Percentiles rank a stretch among this genome's conserved stretches.
These are phyloP conservation scores for Pocillopora verrucosa DNA, from an alignment of 64 coral and sea anemone genomes.

Conservation along the genomic window DNA sequence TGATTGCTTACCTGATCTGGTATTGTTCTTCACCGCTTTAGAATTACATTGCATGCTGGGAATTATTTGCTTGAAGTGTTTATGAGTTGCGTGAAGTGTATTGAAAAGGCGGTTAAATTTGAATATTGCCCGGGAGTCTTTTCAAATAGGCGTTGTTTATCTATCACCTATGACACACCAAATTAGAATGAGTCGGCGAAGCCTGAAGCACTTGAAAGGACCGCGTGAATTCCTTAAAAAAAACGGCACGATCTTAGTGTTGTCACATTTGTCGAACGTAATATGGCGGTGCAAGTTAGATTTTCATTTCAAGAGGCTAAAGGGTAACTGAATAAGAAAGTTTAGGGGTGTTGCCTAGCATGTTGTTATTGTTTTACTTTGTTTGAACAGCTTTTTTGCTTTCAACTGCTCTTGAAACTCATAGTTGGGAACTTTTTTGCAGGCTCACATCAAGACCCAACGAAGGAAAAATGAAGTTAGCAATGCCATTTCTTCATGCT, in stretches of 20 bases:
- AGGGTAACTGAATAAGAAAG: neutral
- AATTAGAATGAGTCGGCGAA: neutral
- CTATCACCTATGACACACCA: conserved; percentile 22
- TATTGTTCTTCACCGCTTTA: neutral
- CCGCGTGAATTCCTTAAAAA: neutral
- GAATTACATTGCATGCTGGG: conserved; percentile 5
- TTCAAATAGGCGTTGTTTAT: conserved; percentile 10
- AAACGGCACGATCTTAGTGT: neutral
- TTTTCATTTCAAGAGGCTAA: neutral
- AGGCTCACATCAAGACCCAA: neutral
- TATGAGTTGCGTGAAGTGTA: neutral
- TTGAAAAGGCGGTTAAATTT: conserved; percentile 11
- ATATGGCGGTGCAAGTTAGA: neutral
- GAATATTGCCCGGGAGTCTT: neutral
- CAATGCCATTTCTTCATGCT: neutral
- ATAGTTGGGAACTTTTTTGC: neutral
- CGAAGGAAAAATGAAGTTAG: neutral
- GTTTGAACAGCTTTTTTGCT: conserved; percentile 8
- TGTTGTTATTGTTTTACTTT: neutral
- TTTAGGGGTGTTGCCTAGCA: neutral
- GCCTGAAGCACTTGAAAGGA: neutral
- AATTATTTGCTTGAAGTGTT: neutral
- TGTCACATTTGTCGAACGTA: neutral
- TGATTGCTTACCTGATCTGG: neutral
- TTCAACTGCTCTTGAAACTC: neutral